Evolutionary conservation across 1,140 invertebrate species (phyloP), one percentile per base, ranked within the genome.

Genomic region (Hyles euphorbiae): DNA sequence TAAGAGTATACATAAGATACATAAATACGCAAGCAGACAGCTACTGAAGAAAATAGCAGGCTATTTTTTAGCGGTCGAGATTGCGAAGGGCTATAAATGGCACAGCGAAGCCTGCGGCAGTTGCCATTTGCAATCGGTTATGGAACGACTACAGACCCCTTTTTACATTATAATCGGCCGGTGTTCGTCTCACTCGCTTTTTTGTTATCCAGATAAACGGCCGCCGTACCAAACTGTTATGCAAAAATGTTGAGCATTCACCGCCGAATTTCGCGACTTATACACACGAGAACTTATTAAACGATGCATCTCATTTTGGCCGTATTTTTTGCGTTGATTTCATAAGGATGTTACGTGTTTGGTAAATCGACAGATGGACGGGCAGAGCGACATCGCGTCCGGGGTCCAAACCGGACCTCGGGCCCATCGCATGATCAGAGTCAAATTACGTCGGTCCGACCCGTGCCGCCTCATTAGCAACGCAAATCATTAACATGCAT

Each of bases 121-220:
- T 76, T 77, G 80, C 80, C 82, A 85, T 88, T 88, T 88, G 81
- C 83, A 83, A 88, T 83, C 83, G 75, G 76, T 85, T 87, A 87
- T 87, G 82, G 82, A 83, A 81, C 83, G 82, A 74, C 72, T 73
- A 74, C 81, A 70, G 72, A 83, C 72, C 81, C 83, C 77, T 88
- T 88, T 88, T 87, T 86, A 81, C 72, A 85, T 83, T 86, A 86
- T 86, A 85, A 85, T 85, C 82, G 77, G 78, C 81, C 76, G 76
- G 70, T 75, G 74, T 66, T 70, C 71, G 68, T 52, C 70, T 78
- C 63, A 72, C 70, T 79, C 70, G 64, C 72, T 78, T 83, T 84
- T 84, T 80, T 77, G 51, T 59, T 68, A 47, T 69, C 61, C 70
- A 73, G 74, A 81, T 74, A 81, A 80, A 65, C 74, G 70, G 75